Evolutionary conservation across 2,888 invertebrate genomes (phyloP).

Genomic region (Leptarthrus brevirostris): DNA sequence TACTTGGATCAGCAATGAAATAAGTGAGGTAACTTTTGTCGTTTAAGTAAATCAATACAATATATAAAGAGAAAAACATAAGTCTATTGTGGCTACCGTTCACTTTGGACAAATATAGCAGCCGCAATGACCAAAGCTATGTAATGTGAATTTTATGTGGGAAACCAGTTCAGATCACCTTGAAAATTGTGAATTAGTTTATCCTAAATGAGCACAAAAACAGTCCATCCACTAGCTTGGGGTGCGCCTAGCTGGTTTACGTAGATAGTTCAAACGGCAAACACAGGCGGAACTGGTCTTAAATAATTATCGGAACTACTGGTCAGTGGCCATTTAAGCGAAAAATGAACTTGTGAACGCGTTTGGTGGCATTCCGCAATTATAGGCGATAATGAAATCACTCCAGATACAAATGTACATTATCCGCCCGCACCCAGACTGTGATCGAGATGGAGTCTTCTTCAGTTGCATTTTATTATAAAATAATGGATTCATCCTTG

Average conservation of each 20-base stretch:
- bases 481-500: not conserved
- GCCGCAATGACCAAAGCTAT: not conserved
- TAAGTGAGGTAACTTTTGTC: not conserved
- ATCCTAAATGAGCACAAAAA: not conserved
- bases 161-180: not conserved
- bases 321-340: not conserved
- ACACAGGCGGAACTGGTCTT: not conserved
- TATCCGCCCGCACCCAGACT: not conserved
- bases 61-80: not conserved
- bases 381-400: not conserved
- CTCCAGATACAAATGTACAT: not conserved
- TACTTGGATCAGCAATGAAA: not conserved
- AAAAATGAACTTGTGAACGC: not conserved
- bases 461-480: not conserved
- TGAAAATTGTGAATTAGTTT: conserved; percentile 16
- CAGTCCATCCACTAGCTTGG: not conserved
- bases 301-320: not conserved
- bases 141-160: not conserved
- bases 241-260: not conserved
- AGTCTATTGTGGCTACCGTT: not conserved
- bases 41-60: not conserved
- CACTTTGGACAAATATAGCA: not conserved
- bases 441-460: not conserved
- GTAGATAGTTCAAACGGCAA: not conserved
- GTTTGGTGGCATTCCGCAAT: not conserved